Percentiles rank a stretch among this genome's conserved stretches.
Conservation (phyloP, 53 echinoderm and acorn worm genomes). For the Holothuria leucospilota region DNA sequence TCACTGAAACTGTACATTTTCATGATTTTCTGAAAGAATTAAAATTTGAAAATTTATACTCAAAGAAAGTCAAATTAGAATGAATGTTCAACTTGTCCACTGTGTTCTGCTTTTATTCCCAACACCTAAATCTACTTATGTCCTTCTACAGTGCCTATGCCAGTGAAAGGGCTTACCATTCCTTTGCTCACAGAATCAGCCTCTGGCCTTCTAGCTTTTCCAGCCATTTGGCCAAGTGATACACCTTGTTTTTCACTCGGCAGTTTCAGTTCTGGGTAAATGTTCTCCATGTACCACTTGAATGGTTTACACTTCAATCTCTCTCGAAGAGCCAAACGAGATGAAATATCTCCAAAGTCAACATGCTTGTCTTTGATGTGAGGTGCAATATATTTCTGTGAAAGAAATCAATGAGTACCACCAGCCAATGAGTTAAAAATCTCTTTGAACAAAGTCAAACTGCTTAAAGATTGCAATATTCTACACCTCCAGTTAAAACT, state of each 20-base stretch:
- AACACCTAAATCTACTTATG: too few relatives aligned
- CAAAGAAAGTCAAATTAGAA: too few relatives aligned
- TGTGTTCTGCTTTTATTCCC: too few relatives aligned
- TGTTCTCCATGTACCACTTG: conserved; percentile 90
- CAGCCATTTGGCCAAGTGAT: neutral
- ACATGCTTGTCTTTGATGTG: conserved; percentile 58
- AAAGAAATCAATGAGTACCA: neutral
- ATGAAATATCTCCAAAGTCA: conserved; percentile 78
- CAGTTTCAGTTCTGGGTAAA: conserved; percentile 82
- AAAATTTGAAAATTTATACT: too few relatives aligned
- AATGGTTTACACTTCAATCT: conserved; percentile 82
- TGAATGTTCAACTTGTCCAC: too few relatives aligned
- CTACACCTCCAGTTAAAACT: too few relatives aligned
- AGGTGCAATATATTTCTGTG: conserved; percentile 51
- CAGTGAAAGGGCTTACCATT: conserved; percentile 31
- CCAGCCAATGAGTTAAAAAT: too few relatives aligned
- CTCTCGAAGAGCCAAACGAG: conserved; percentile 73
- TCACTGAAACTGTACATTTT: too few relatives aligned
- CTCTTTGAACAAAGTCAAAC: too few relatives aligned
- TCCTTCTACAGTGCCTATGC: too few relatives aligned
- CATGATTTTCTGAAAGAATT: too few relatives aligned
- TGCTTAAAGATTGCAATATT: too few relatives aligned
- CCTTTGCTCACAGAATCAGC: conserved; percentile 58
- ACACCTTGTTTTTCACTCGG: conserved; percentile 29
- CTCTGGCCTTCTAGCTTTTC: conserved; percentile 26